A percentile compares a stretch with the other conserved stretches of the same genome.
Evolutionary conservation across 2,888 invertebrate species (phyloP).

Genomic region (Lasioglossum morio): DNA sequence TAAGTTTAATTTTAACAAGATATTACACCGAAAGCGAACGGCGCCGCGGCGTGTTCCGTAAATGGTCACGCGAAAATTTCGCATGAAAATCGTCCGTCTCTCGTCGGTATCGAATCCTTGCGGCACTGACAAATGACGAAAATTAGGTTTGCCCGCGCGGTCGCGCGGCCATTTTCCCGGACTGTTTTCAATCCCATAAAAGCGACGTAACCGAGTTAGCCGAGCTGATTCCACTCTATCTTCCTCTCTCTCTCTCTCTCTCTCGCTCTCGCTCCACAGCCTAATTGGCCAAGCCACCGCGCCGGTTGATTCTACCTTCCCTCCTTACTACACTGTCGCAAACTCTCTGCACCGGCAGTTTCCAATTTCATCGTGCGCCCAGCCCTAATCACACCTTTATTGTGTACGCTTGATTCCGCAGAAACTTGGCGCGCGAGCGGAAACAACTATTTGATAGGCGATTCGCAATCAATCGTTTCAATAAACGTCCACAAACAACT

Average conservation of each 20-base stretch:
- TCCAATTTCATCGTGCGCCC: constrained; percentile 46
- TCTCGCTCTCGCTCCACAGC: constrained; percentile 64
- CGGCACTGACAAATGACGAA: constrained; percentile 47
- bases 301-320: constrained; percentile 60
- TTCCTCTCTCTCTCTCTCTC: constrained; percentile 7
- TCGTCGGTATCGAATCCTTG: constrained; percentile 7
- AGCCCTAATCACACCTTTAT: constrained; percentile 58
- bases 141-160: constrained; percentile 68
- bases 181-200: constrained; percentile 74
- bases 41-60: background rate
- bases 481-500: constrained; percentile 14
- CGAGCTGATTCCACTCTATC: constrained; percentile 74
- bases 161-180: constrained; percentile 66
- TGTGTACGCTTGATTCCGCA: background rate
- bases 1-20: background rate
- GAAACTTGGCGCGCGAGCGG: background rate
- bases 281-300: constrained; percentile 72
- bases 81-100: background rate
- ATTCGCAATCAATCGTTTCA: background rate
- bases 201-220: constrained; percentile 73
- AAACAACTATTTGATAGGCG: background rate
- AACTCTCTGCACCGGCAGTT: constrained; percentile 30
- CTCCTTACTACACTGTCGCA: constrained; percentile 40
- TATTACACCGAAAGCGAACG: background rate
- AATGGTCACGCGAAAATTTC: constrained; percentile 17